Percentiles rank a stretch among this genome's conserved stretches.
Conservation (phyloP, 2,888 invertebrate species). For the Lamellibrachia satsuma region DNA sequence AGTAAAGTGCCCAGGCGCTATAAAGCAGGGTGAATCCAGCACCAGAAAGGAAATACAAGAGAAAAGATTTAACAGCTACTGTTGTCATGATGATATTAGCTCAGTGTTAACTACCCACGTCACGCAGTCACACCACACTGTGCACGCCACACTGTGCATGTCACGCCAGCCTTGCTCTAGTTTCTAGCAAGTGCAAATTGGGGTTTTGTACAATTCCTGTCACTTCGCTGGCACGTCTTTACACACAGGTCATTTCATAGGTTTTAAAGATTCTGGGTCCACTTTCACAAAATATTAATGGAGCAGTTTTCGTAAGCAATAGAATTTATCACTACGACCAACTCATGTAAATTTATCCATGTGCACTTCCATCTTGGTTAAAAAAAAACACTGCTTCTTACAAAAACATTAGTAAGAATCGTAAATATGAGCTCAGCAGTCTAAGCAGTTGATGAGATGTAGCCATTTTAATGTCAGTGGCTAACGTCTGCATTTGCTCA, state of each 20-base stretch:
- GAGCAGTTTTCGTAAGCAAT: too few relatives aligned
- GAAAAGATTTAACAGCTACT: not conserved
- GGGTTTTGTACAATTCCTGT: not conserved
- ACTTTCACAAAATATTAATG: too few relatives aligned
- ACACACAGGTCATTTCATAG: not conserved
- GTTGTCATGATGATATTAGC: not conserved
- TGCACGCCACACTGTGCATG: not conserved
- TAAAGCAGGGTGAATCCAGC: not conserved
- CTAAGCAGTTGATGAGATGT: too few relatives aligned
- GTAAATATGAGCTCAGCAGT: too few relatives aligned
- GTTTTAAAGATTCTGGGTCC: too few relatives aligned
- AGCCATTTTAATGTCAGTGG: too few relatives aligned
- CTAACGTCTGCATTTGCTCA: not conserved
- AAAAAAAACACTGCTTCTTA: too few relatives aligned
- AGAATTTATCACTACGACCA: too few relatives aligned
- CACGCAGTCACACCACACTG: not conserved
- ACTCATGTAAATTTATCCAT: too few relatives aligned
- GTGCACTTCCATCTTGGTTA: too few relatives aligned
- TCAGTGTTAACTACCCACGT: too few relatives aligned
- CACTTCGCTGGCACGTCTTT: not conserved
- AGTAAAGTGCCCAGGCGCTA: not conserved
- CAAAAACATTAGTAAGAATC: too few relatives aligned
- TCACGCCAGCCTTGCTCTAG: not conserved
- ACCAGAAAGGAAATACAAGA: not conserved
- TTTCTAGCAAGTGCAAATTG: not conserved